These are phyloP conservation scores for Timandra comae DNA, from an alignment of 2,888 invertebrate species.

Conservation along the genomic window DNA sequence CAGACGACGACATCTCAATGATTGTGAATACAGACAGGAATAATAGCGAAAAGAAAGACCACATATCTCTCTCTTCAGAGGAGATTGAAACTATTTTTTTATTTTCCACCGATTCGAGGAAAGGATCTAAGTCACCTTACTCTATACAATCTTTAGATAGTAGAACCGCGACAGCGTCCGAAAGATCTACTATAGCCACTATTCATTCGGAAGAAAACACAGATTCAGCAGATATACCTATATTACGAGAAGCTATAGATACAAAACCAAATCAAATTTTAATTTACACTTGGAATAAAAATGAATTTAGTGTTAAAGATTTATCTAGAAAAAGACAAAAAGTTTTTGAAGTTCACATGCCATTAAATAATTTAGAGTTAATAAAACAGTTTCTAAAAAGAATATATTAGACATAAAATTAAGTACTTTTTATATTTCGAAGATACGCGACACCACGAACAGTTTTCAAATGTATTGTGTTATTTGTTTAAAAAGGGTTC, in stretches of 20 bases:
- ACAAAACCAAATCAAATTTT: slow-evolving; percentile 17
- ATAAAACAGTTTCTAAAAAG: slow-evolving; percentile 15
- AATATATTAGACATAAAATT: background rate
- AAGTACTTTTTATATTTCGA: slow-evolving; percentile 18
- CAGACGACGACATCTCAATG: slow-evolving; percentile 3
- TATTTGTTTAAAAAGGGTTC: slow-evolving; percentile 18
- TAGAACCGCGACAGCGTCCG: too few species aligned
- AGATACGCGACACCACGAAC: slow-evolving; percentile 5
- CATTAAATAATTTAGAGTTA: slow-evolving; percentile 1
- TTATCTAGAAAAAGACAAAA: slow-evolving; percentile 3
- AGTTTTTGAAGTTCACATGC: slow-evolving; percentile 3
- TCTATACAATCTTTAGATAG: too few species aligned
- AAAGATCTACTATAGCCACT: too few species aligned
- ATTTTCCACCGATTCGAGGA: too few species aligned
- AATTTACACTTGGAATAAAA: slow-evolving; percentile 1
- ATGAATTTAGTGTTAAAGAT: background rate
- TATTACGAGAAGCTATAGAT: slow-evolving; percentile 11
- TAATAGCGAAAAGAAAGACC: background rate
- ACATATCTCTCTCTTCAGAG: too few species aligned
- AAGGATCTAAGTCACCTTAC: too few species aligned
- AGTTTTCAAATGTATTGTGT: slow-evolving; percentile 8
- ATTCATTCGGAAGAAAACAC: too few species aligned
- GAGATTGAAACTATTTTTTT: too few species aligned
- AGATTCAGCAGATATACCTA: slow-evolving; percentile 1
- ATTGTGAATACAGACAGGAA: slow-evolving; percentile 7